These are phyloP conservation scores for Tricholauxania praeusta DNA, from an alignment of 2,888 invertebrate species.

Conservation along the genomic window DNA sequence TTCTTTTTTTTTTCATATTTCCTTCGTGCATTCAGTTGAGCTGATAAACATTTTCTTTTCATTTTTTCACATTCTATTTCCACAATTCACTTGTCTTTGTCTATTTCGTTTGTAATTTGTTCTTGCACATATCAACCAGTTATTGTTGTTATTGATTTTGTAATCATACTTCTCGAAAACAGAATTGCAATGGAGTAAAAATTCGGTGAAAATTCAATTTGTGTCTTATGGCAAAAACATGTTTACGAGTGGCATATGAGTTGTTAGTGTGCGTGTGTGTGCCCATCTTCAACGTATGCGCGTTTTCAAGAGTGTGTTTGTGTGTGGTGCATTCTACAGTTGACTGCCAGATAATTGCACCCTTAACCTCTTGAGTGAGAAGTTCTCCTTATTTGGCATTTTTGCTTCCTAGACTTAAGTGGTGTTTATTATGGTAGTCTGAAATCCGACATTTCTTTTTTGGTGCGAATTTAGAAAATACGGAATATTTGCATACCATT, in stretches of 20 bases:
- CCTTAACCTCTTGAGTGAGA: no score
- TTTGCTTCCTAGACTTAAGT: no score
- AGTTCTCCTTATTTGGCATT: no score
- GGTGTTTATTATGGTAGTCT: no score
- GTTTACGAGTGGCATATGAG: neutral
- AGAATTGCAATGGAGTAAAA: conserved; percentile 29
- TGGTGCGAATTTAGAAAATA: no score
- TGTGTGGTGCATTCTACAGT: neutral
- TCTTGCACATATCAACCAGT: conserved; percentile 1
- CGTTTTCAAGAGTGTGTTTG: neutral
- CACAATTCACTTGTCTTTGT: neutral
- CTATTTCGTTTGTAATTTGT: neutral
- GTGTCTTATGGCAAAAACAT: conserved; percentile 22
- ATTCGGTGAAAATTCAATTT: neutral
- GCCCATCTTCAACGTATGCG: neutral
- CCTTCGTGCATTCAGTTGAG: neutral
- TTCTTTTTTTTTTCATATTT: neutral
- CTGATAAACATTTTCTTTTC: neutral
- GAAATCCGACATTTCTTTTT: no score
- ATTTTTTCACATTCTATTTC: neutral
- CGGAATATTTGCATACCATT: no score
- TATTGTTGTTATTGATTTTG: conserved; percentile 30
- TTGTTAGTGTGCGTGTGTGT: neutral
- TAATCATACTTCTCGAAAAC: conserved; percentile 34
- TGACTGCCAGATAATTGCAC: no score